Evolutionary conservation across 2,797 vertebrate species (phyloP), one percentile per base, ranked within the genome.

Genomic region (Pangasius macronema): DNA sequence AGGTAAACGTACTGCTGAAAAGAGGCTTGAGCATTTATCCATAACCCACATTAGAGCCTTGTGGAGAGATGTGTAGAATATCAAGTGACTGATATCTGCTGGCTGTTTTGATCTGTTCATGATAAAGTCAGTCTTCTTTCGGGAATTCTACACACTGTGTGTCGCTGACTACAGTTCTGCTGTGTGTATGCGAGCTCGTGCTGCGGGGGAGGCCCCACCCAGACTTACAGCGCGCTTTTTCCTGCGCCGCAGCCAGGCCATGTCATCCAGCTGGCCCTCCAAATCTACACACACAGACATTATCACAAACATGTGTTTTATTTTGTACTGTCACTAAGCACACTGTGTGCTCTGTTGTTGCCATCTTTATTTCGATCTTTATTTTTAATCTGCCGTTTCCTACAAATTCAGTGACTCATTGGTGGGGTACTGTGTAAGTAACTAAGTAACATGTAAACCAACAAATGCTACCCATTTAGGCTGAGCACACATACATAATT

Each of bases 211-310:
- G 55, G 53, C 53, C 87, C 87, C 85, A 92, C 90, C 89, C 86
- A 88, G 77, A 96, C 96, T 97, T 92, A 97, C 97, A 65, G 97
- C 97, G 94, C 98, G 96, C 95, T 97, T 99, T 95, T 96, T 97
- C 93, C 95, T 97, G 91, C 95, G 96, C 88, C 91, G 97, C 89
- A 99, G 93, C 98, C 98, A 98, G 91, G 96, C 96, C 81, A 98
- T 94, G 89, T 97, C 97, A 91, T 97, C 95, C 93, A 96, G 95
- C 89, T 95, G 90, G 88, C 87, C 82, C 14, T 82, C 85, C 81
- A 68, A 65, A 76, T 80, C 59, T 70, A 83, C 72, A 53, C 49
- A 53, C 75, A 77, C 49, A 77, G 46, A 53, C 36, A 55, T 85
- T 33, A 65, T 65, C 4, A 77, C 11, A 63, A 67, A 24, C 46